Evolutionary conservation across 2,797 vertebrate genomes (phyloP).

Genomic region (Liparis tanakae): DNA sequence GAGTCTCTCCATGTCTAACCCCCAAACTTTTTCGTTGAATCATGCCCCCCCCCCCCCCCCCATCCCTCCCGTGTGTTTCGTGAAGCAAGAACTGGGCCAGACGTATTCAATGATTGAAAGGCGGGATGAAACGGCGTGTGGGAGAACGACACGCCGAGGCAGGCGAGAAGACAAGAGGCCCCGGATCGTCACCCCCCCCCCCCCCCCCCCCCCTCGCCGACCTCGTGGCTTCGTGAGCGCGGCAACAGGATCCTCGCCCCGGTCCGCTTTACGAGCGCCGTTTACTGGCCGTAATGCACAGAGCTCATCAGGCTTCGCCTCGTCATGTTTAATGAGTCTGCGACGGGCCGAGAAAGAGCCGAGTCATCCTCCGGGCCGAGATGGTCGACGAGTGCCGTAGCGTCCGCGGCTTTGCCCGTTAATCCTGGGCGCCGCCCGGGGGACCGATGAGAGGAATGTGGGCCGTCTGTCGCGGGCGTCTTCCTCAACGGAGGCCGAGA

Average conservation of each 20-base stretch:
- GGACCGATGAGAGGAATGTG: conserved; percentile 57
- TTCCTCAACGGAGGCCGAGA: conserved; percentile 42
- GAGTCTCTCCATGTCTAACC: conserved; percentile 38
- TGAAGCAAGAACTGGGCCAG: conserved; percentile 53
- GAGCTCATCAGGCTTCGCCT: conserved; percentile 37
- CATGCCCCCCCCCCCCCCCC: conserved; percentile 40
- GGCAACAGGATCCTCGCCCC: conserved; percentile 16
- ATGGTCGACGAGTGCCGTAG: conserved; percentile 48
- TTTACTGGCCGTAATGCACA: conserved; percentile 34
- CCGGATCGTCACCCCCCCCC: conserved; percentile 35
- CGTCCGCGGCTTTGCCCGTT: conserved; percentile 47
- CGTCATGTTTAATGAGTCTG: conserved; percentile 63
- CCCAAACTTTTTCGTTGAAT: conserved; percentile 66
- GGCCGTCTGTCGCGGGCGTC: conserved; percentile 59
- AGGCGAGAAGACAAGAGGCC: conserved; percentile 33
- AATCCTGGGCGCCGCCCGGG: conserved; percentile 46
- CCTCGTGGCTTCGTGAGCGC: conserved; percentile 24
- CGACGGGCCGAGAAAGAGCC: conserved; percentile 46
- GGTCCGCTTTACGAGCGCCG: conserved; percentile 29
- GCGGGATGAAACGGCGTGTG: conserved; percentile 34
- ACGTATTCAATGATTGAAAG: conserved; percentile 73
- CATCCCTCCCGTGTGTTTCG: conserved; percentile 6
- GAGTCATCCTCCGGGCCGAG: conserved; percentile 61
- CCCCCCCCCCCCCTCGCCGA: no score
- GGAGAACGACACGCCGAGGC: conserved; percentile 34